Evolutionary conservation across 1,140 invertebrate genomes (phyloP).

Genomic region (Araneus ventricosus): DNA sequence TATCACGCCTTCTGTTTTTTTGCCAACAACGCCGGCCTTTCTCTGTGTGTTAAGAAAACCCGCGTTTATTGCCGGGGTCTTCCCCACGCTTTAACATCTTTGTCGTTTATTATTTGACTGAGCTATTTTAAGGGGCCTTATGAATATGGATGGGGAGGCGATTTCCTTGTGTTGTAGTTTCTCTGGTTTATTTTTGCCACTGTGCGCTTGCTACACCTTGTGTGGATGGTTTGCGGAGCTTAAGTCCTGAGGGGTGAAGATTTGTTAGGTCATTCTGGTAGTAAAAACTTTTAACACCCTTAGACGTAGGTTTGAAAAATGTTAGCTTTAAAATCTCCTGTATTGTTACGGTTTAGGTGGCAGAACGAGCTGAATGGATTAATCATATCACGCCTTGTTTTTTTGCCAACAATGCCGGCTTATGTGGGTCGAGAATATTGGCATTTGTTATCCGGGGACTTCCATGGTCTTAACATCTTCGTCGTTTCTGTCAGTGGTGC

Average conservation of each 20-base stretch:
- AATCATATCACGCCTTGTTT: too few relatives aligned
- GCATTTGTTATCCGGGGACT: too few relatives aligned
- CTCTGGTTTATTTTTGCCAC: background rate
- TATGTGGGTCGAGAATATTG: too few relatives aligned
- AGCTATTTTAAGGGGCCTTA: background rate
- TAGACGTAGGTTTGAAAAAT: too few relatives aligned
- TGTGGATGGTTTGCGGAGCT: background rate
- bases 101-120: background rate
- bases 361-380: too few relatives aligned
- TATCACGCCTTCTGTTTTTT: background rate
- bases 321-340: too few relatives aligned
- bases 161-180: background rate
- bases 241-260: background rate
- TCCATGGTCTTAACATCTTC: too few relatives aligned
- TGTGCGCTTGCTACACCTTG: background rate
- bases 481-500: too few relatives aligned
- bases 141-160: conserved; percentile 7
- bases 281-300: too few relatives aligned
- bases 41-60: background rate
- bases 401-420: too few relatives aligned
- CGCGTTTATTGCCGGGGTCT: background rate
- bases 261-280: background rate
- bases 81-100: background rate
- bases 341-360: too few relatives aligned
- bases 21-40: background rate